Conservation (phyloP, 2,113 vertebrate species). For the Pterocles gutturalis region DNA sequence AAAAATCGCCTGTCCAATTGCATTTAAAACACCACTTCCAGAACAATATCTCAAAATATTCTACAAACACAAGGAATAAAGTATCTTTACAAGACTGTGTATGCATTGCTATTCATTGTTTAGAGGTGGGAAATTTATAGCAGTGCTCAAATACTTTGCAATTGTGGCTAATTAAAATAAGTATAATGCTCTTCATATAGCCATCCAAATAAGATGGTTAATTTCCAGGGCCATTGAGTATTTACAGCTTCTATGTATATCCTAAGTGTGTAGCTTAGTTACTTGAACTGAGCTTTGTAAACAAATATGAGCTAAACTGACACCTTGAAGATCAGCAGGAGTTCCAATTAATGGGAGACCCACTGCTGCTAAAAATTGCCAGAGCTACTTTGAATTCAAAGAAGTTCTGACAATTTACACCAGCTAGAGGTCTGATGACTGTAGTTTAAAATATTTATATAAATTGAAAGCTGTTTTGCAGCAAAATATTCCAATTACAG, state of each 20-base stretch:
- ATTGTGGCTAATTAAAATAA: background rate
- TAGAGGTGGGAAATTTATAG: background rate
- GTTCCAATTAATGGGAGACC: slow-evolving; percentile 58
- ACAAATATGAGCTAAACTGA: slow-evolving; percentile 55
- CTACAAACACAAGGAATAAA: background rate
- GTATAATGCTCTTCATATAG: background rate
- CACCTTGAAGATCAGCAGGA: slow-evolving; percentile 58
- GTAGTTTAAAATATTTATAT: slow-evolving; percentile 50
- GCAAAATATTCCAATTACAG: slow-evolving; percentile 29
- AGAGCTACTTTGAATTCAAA: slow-evolving; percentile 45
- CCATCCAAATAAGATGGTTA: background rate
- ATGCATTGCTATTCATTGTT: background rate
- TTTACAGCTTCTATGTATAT: background rate
- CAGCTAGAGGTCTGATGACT: slow-evolving; percentile 17
- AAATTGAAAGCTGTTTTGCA: slow-evolving; percentile 42
- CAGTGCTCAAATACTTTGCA: background rate
- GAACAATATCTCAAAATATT: background rate
- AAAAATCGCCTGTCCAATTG: background rate
- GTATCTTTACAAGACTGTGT: background rate
- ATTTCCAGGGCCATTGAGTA: background rate
- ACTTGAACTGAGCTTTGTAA: slow-evolving; percentile 27
- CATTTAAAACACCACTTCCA: background rate
- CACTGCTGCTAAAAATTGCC: slow-evolving; percentile 47
- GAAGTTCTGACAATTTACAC: slow-evolving; percentile 37
- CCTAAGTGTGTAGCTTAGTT: background rate